Conservation (phyloP, 2,797 vertebrate genomes). For the Betta splendens region DNA sequence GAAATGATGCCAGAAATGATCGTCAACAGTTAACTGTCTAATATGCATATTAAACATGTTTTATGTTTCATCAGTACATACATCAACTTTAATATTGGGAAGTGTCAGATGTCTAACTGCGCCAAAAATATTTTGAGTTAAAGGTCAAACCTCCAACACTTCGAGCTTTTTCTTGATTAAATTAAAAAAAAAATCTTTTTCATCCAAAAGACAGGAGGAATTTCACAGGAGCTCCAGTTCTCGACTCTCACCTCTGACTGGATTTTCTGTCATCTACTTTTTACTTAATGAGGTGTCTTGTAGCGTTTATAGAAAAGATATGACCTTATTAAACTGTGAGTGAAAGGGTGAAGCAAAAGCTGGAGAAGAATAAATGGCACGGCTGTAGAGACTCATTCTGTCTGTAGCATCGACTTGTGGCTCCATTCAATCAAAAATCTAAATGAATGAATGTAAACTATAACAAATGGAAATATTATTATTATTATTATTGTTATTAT, state of each 20-base stretch:
- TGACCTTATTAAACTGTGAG: constrained; percentile 78
- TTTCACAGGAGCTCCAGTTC: constrained; percentile 28
- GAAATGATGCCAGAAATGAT: too few relatives aligned
- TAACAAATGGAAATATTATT: not conserved
- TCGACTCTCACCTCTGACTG: constrained; percentile 33
- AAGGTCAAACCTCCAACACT: not conserved
- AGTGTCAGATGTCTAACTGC: not conserved
- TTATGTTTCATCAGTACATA: not conserved
- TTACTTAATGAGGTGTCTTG: constrained; percentile 79
- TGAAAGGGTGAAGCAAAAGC: constrained; percentile 58
- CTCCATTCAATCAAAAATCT: constrained; percentile 23
- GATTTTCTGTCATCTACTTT: constrained; percentile 51
- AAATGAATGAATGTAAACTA: constrained; percentile 2
- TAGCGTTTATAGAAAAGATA: constrained; percentile 75
- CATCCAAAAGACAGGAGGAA: constrained; percentile 31
- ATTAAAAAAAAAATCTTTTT: constrained; percentile 34
- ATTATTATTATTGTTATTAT: not conserved
- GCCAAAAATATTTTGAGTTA: not conserved
- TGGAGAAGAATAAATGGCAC: constrained; percentile 53
- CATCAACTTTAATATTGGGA: not conserved
- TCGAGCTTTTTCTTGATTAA: not conserved
- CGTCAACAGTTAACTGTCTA: too few relatives aligned
- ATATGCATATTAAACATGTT: not conserved
- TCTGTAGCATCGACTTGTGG: constrained; percentile 30
- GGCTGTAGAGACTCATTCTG: constrained; percentile 37